phyloP scores from a whole-genome alignment of 2,113 vertebrate species.

The Rallus limicola region DNA sequence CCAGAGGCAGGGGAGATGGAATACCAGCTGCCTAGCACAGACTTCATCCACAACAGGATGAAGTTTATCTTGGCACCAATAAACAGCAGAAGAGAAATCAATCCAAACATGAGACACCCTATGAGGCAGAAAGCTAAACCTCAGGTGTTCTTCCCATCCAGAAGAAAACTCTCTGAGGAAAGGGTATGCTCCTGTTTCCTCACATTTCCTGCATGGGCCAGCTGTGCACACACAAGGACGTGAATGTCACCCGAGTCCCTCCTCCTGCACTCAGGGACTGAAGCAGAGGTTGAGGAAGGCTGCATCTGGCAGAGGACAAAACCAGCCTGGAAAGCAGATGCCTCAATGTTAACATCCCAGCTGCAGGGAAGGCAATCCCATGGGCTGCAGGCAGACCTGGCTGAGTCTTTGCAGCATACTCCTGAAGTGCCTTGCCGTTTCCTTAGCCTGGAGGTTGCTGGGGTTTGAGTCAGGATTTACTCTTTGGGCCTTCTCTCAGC shows the following conservation, averaged over 20 bases:
- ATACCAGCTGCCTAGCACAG: not conserved
- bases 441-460: not conserved
- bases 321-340: not conserved
- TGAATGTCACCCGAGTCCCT: not conserved
- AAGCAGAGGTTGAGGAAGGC: not conserved
- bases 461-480: not conserved
- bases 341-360: not conserved
- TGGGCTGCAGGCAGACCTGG: accelerated
- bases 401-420: not conserved
- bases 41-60: not conserved
- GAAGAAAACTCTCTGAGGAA: not conserved
- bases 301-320: not conserved
- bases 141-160: not conserved
- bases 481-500: not conserved
- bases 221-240: not conserved
- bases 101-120: not conserved
- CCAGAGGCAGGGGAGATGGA: not conserved
- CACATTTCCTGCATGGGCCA: not conserved
- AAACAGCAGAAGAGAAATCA: not conserved
- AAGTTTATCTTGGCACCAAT: not conserved
- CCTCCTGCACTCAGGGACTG: not conserved
- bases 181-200: not conserved
- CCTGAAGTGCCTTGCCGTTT: not conserved
- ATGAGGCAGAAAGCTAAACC: not conserved
- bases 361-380: not conserved